Evolutionary conservation across 53 echinoderm and acorn worm species (phyloP).

Genomic region (Pentamera pediparva): DNA sequence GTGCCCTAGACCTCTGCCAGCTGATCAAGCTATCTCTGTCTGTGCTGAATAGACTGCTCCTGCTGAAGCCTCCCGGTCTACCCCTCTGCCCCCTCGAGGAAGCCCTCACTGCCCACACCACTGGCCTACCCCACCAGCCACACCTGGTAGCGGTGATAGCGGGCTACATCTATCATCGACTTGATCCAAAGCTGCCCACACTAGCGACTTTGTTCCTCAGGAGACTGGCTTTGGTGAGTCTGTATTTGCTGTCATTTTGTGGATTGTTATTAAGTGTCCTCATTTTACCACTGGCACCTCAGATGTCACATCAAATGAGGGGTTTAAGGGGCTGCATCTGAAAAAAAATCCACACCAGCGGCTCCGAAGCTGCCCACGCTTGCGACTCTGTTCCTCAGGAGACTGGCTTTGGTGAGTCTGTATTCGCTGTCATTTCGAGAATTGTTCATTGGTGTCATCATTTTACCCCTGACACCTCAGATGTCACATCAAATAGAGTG

Average conservation of each 20-base stretch:
- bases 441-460: too few relatives aligned
- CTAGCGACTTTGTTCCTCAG: constrained; percentile 79
- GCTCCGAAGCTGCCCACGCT: constrained; percentile 77
- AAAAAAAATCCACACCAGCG: too few relatives aligned
- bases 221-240: constrained; percentile 75
- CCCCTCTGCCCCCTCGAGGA: constrained; percentile 72
- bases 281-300: too few relatives aligned
- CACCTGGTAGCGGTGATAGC: constrained; percentile 84
- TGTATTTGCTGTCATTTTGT: too few relatives aligned
- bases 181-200: constrained; percentile 76
- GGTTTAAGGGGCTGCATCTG: too few relatives aligned
- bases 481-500: too few relatives aligned
- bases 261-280: too few relatives aligned
- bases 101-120: constrained; percentile 81
- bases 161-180: constrained; percentile 84
- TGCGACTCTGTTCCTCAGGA: constrained; percentile 70
- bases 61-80: constrained; percentile 51
- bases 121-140: constrained; percentile 87
- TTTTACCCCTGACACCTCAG: too few relatives aligned
- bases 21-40: constrained; percentile 90
- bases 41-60: constrained; percentile 80
- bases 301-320: too few relatives aligned
- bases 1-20: constrained; percentile 61
- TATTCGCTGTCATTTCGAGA: too few relatives aligned
- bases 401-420: constrained; percentile 83